Evolutionary conservation across 2,797 vertebrate species (phyloP).

Genomic region (Hemibagrus guttatus): DNA sequence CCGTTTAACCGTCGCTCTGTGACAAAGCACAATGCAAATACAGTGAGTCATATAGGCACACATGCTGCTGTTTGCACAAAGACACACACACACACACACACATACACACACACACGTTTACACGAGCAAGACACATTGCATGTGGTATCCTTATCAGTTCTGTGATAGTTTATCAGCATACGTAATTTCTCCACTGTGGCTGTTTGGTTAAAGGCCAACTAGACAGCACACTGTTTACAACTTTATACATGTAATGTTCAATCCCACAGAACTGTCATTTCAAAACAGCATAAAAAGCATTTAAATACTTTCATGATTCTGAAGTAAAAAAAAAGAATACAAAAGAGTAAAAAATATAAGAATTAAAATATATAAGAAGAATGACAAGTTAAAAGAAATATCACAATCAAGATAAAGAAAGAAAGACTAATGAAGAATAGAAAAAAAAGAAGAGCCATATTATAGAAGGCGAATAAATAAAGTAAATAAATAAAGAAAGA

Average conservation of each 20-base stretch:
- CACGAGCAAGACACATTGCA: constrained; percentile 13
- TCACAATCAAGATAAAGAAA: neutral
- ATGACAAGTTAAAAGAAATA: neutral
- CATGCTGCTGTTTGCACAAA: constrained; percentile 42
- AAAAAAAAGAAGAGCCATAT: neutral
- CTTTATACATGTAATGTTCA: constrained; percentile 8
- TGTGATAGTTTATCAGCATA: constrained; percentile 21
- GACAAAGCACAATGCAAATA: constrained; percentile 51
- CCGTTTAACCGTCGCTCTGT: constrained; percentile 47
- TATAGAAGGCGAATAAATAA: neutral
- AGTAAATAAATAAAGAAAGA: neutral
- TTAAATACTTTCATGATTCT: neutral
- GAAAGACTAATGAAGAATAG: neutral
- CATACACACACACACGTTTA: constrained; percentile 4
- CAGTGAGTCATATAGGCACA: constrained; percentile 23
- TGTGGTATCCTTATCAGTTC: neutral
- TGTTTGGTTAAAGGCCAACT: constrained; percentile 13
- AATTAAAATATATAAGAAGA: neutral
- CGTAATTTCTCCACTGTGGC: constrained; percentile 12
- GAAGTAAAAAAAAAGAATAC: neutral
- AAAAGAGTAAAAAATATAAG: neutral
- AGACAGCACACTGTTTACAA: constrained; percentile 10
- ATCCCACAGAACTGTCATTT: neutral
- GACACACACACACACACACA: neutral
- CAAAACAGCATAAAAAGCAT: neutral